Base-by-base conservation (phyloP, 2,888 invertebrate species). In the Ennomos fuscantarius region DNA sequence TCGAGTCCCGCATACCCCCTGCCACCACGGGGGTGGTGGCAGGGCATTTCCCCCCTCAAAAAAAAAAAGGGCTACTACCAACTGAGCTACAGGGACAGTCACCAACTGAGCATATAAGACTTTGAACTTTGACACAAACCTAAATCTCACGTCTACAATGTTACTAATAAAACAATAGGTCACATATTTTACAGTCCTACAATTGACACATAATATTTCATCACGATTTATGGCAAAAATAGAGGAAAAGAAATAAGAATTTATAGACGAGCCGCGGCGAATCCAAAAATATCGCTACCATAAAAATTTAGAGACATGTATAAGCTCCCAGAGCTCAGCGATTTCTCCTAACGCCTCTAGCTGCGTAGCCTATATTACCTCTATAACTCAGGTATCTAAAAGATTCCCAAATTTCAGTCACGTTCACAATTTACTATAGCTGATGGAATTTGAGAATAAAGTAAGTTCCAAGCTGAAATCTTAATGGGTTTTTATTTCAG, bases 401-500 rank as follows among this genome's bases (percentile, higher is more conserved):
- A 47, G 9, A 48, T 36, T 54, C 32, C 10, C 10, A 35, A 24
- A 65, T 56, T 60, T 64, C 32, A 40, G 54, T 52, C 63, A 61
- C 56, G 63, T 48, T 57, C 49, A 32, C 45, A 49, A 55, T 47
- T 43, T 41, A 43, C 44, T 13, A 24, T 6, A 36, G 24, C 34
- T 51, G 39, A 40, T 49, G 11, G 44, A 43, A 49, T 40, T 41
- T 43, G 2, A 32, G 35, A 10, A 52, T 39, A 13, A 37, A 9
- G 12, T 41, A 24, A 34, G 34, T 11, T 32, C 24, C 0, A 0
- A 1, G 34, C 31, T 15, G 13, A 8, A 9, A 31, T 24, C 13
- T 6, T 31, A 39, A 39, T 39, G 10, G 24, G 11, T 34, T 35
- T 40, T 34, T 10, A 40, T 40, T 52, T 51, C 24, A 24, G 6